Evolutionary conservation across 64 coral and sea anemone genomes (phyloP).

Genomic region (Acropora yongei): DNA sequence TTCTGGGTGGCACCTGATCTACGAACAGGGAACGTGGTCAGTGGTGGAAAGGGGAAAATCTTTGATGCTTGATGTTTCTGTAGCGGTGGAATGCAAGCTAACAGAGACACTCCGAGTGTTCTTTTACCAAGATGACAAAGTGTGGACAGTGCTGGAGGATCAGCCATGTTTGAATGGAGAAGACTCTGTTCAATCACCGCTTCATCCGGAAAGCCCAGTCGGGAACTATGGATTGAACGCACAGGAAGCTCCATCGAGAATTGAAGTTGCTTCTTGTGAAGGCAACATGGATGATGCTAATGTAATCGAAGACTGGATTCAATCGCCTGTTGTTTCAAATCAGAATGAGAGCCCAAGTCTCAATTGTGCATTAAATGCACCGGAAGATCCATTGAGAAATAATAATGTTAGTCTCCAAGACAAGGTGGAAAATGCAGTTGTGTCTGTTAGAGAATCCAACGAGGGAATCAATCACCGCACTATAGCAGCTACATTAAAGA

Average conservation of each 20-base stretch:
- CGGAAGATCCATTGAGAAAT: neutral
- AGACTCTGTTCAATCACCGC: neutral
- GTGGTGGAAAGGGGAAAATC: neutral
- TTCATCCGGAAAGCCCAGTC: neutral
- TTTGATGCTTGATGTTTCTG: neutral
- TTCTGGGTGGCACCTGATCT: constrained; percentile 22
- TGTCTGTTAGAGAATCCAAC: too few relatives aligned
- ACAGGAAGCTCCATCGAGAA: neutral
- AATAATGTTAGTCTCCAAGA: neutral
- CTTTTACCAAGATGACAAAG: constrained; percentile 14
- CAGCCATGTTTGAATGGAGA: neutral
- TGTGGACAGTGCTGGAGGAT: constrained; percentile 23
- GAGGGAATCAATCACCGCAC: neutral
- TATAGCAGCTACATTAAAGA: too few relatives aligned
- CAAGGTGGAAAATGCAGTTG: neutral
- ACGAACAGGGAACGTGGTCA: constrained; percentile 1
- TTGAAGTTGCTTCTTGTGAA: too few relatives aligned
- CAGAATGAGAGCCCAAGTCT: neutral
- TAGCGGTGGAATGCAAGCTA: neutral
- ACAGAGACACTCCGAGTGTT: neutral
- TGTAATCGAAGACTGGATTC: too few relatives aligned
- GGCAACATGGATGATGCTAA: too few relatives aligned
- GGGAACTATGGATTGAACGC: neutral
- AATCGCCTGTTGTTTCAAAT: too few relatives aligned
- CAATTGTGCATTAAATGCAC: neutral